These are phyloP conservation scores for Mastomys coucha DNA, from an alignment of 2,113 vertebrate species.

Conservation along the genomic window DNA sequence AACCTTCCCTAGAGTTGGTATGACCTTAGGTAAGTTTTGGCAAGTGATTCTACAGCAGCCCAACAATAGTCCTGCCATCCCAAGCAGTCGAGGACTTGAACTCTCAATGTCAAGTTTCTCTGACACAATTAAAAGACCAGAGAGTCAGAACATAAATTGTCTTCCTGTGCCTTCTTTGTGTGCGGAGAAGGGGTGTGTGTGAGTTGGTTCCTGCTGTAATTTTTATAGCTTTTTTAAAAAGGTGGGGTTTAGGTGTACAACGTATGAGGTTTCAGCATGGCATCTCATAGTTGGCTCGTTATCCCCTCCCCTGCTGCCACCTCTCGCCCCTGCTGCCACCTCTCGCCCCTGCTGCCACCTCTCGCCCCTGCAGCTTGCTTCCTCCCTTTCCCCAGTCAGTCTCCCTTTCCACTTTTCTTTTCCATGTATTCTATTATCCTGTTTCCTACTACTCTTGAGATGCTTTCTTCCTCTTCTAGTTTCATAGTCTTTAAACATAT, in stretches of 20 bases:
- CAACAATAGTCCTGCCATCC: background rate
- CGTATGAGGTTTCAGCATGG: background rate
- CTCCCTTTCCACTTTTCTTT: background rate
- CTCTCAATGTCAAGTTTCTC: background rate
- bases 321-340: background rate
- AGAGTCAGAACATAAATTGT: background rate
- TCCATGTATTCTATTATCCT: background rate
- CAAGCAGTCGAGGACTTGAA: conserved; percentile 8
- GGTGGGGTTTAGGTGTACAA: background rate
- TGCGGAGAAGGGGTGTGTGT: background rate
- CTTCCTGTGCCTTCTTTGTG: conserved; percentile 30
- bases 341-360: background rate
- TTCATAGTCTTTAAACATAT: background rate
- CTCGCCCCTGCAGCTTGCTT: background rate
- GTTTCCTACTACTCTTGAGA: background rate
- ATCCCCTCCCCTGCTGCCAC: background rate
- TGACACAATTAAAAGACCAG: background rate
- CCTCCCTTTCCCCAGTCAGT: background rate
- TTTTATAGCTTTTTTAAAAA: background rate
- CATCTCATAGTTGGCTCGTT: background rate
- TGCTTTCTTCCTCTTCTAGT: background rate
- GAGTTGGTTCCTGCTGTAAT: background rate
- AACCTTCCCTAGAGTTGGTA: background rate
- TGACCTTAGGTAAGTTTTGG: conserved; percentile 17
- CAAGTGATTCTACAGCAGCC: background rate